Percentiles rank a stretch among this genome's conserved stretches.
Evolutionary conservation across 2,888 invertebrate genomes (phyloP).

Genomic region (Alentia gelatinosa): DNA sequence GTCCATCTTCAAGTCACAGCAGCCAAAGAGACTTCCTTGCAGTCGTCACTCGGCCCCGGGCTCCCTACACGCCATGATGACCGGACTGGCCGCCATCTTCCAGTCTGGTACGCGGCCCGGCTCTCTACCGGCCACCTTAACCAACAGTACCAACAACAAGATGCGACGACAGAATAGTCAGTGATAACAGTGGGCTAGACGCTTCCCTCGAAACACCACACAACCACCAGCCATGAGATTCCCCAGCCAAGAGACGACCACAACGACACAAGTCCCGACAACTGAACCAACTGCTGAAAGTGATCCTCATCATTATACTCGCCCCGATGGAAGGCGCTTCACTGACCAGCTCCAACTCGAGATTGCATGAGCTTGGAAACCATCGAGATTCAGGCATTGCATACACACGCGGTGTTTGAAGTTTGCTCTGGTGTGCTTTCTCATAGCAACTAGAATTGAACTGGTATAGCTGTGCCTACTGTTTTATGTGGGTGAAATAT

Average conservation of each 20-base stretch:
- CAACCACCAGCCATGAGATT: too few species aligned
- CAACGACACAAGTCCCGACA: not conserved
- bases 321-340: not conserved
- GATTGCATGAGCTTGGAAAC: not conserved
- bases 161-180: not conserved
- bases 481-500: too few species aligned
- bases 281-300: not conserved
- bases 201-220: too few species aligned
- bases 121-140: not conserved
- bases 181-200: not conserved
- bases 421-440: too few species aligned
- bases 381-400: too few species aligned
- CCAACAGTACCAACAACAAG: not conserved
- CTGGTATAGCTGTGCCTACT: too few species aligned
- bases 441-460: too few species aligned
- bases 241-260: not conserved
- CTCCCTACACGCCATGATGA: slow-evolving; percentile 24
- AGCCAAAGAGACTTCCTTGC: not conserved
- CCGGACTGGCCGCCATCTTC: slow-evolving; percentile 37
- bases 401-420: too few species aligned
- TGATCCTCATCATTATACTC: not conserved
- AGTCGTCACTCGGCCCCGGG: slow-evolving; percentile 30
- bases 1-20: not conserved
- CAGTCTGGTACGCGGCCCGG: not conserved
- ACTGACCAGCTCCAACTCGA: not conserved